Base-by-base conservation (phyloP, 1,140 invertebrate species). In the Aphis gossypii region DNA sequence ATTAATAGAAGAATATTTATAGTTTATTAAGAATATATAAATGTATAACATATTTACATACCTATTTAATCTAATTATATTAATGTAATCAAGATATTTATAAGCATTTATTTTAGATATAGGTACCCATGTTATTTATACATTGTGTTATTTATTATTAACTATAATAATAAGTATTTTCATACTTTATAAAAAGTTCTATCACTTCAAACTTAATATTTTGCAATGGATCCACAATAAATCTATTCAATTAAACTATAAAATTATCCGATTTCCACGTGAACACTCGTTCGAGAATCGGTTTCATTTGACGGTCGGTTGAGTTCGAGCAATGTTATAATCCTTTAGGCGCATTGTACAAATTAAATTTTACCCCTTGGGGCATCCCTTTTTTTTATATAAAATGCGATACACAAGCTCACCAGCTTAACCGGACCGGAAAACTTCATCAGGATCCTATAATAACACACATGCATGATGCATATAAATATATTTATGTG, bases 281-380 rank as follows among this genome's bases (percentile, higher is more conserved):
- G 92, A 86, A 93, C 92, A 84, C 76, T 93, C 48, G 5, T 84
- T 93, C 76, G 76, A 84, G 25, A 93, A 93, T 93, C 92, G 48
- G 76, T 93, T 93, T 93, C 82, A 93, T 93, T 83, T 93, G n/a
- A 93, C 92, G 76, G 92, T 84, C 76, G 82, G 92, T 93, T 93
- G 92, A 84, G 76, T 54, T 41, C 48, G 21, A 93, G 76, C 38
- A 93, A 93, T 93, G 92, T 93, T 93, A 93, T 92, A 92, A 92
- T 92, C 90, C 68, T 92, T 92, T 83, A 92, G 90, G 23, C 46
- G 90, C 90, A 83, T 83, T 51, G 44, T 82, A 83, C 68, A 92
- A 92, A 92, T 92, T 92, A 92, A 92, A 92, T 92, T 92, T 83
- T 83, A 83, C 48, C 90, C 68, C 90, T 25, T 8, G 44, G 51